Base-by-base conservation (phyloP, 2,888 invertebrate genomes). In the Baronia brevicornis region DNA sequence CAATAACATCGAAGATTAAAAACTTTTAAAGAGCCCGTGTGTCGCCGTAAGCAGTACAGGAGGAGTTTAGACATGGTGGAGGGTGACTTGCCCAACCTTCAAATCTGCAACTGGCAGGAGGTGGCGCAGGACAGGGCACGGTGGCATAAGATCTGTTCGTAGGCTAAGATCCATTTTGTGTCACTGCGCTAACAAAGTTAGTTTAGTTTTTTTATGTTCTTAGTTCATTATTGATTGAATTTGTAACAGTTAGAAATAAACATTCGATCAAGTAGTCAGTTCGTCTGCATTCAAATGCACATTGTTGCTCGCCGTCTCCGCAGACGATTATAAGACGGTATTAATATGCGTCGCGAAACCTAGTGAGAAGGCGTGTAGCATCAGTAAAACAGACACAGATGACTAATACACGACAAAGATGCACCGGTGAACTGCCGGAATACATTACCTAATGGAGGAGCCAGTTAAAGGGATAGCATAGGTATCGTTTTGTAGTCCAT, bases 351-450 rank as follows among this genome's bases (percentile, higher is more conserved):
- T 48, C 50, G 49, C 52, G 48, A 44, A 46, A 41, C 48, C 37
- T 42, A 43, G 46, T 43, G 58, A 59, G 51, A 60, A 65, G 58
- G 48, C 65, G 54, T 68, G 63, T 67, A 56, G 65, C 64, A 62
- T 70, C 54, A 56, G 56, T 49, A 58, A 60, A 39, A 43, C 28
- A 37, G 44, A 50, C 32, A 43, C 52, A 59, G 56, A 55, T 71
- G 68, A 69, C 54, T 64, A 65, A 69, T 55, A 44, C 41, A 47
- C 50, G 54, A 62, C 60, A 60, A 65, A 63, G 43, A 54, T 51
- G 48, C 47, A 47, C 52, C 40, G 34, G 44, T 42, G 51, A 49
- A 51, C 48, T 48, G 44, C 48, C 46, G 50, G 55, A 58, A 57
- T 51, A 51, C 40, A 54, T 58, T 50, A 48, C 37, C 31, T 36